Base-by-base conservation (phyloP, 2,888 invertebrate species). In the Sphaerolaimus hirsutus region DNA sequence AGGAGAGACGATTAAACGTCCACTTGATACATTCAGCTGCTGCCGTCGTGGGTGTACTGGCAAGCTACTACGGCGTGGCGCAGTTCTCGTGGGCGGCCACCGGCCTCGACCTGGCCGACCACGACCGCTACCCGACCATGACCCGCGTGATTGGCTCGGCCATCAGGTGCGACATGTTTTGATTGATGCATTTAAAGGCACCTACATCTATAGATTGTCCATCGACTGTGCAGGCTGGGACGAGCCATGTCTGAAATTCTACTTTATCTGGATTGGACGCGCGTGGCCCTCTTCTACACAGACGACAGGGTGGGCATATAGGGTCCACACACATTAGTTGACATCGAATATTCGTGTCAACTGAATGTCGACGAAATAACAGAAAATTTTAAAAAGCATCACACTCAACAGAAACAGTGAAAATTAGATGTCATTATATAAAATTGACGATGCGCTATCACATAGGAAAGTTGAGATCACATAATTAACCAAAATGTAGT, bases 211-310 rank as follows among this genome's bases (percentile, higher is more conserved):
- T n/a, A 17, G 32, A 32, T 32, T 17, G 17, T 32, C 32, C 10
- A 17, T 17, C 10, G 32, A 25, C 7, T n/a, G 21, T 49, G 43
- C 41, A 54, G 55, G 5, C 45, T 55, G 1, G 55, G 54, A 2
- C 48, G 50, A 27, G 55, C 54, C 4, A 45, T 55, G 22, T 48
- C 47, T 23, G 52, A 51, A 42, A 45, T 54, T 3, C 53, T 55
- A 52, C 38, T 35, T 14, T 51, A 52, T 29, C 53, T 53, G 32
- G 51, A 42, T 7, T 55, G 55, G 55, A 48, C 49, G 12, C 52
- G 53, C 17, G 52, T 55, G 21, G 55, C 54, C n/a, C 50, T 54
- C n/a, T 48, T 55, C 37, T 55, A 51, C 43, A 46, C 50, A 2
- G 52, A 50, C 40, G 53, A 53, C 40, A 51, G 50, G 32, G 40